Evolutionary conservation across 2,888 invertebrate genomes (phyloP), one percentile per base, ranked within the genome.

Genomic region (Rhimphoctona megacephalus): DNA sequence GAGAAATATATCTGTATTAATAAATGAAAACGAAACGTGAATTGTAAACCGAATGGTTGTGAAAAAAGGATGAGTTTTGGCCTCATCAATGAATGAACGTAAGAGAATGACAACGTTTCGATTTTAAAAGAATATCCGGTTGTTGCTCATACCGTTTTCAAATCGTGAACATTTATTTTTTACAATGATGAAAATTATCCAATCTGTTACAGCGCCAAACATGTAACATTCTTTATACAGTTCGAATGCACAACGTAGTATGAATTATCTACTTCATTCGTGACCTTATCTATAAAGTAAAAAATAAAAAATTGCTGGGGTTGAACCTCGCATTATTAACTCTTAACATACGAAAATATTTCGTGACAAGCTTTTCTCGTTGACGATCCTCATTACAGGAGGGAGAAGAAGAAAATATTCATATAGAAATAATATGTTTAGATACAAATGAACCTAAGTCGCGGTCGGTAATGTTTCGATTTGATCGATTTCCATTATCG

Each of bases 211-310:
- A 43, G 19, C 57, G 54, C 52, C 19, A 36, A 61, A 78, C 22
- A 61, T 22, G 43, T 54, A 64, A 70, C 61, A 76, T 79, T 33
- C 70, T 83, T 80, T 83, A 49, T 83, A 86, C 76, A 83, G 36
- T 14, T 72, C 43, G 8, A 69, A 33, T 74, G 30, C 72, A 64
- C 61, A 57, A 14, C 30, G 64, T 70, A 33, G 6, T 69, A n/a
- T 57, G 54, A 43, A 61, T 46, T 64, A 36, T 72, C 61, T 17
- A 17, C 30, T 36, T 54, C 17, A 46, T 46, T 67, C 57, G 39
- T 49, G 8, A 54, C 54, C n/a, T 22, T 54, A 46, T 57, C 52
- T 54, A 83, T 83, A 83, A 84, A 54, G 52, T 39, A 66, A 70
- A 69, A 66, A 46, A 49, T 22, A 46, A 72, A 17, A 49, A 46